Percentiles rank a stretch among this genome's conserved stretches.
phyloP scores from a whole-genome alignment of 2,797 vertebrate genomes.

The Pristis pectinata region DNA sequence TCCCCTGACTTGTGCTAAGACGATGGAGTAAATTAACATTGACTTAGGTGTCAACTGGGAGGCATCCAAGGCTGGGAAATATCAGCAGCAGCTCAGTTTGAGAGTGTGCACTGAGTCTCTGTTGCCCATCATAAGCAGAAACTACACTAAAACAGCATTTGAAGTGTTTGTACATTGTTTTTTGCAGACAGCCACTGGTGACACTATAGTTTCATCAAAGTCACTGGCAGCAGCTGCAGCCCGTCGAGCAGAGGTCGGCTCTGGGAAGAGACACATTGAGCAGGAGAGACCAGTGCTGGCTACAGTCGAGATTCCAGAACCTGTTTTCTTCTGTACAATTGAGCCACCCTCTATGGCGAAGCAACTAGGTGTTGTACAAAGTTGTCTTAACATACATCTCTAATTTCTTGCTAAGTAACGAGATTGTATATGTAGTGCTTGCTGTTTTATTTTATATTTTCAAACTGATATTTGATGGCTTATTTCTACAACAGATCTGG shows the following conservation, averaged over 20 bases:
- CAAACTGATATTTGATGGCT: neutral
- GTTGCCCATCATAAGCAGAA: neutral
- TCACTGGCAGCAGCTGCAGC: conserved; percentile 73
- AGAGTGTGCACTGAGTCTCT: neutral
- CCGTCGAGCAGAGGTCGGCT: conserved; percentile 53
- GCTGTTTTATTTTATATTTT: neutral
- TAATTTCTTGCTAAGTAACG: neutral
- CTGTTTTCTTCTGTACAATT: conserved; percentile 95
- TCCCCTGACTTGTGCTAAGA: neutral
- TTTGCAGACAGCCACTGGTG: conserved; percentile 77
- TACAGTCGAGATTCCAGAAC: conserved; percentile 86
- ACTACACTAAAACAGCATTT: neutral
- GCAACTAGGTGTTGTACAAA: conserved; percentile 66
- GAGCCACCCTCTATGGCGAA: conserved; percentile 83
- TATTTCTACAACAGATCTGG: conserved; percentile 65
- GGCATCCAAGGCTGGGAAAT: neutral
- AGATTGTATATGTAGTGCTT: neutral
- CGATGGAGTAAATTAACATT: neutral
- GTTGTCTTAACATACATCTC: neutral
- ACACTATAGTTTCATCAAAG: conserved; percentile 89
- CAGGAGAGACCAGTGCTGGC: conserved; percentile 65
- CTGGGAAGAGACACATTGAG: conserved; percentile 40
- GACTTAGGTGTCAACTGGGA: neutral
- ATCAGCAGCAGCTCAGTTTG: neutral
- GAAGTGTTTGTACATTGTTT: neutral